Evolutionary conservation across 2,888 invertebrate species (phyloP).

Genomic region (Melangyna quadrimaculata): DNA sequence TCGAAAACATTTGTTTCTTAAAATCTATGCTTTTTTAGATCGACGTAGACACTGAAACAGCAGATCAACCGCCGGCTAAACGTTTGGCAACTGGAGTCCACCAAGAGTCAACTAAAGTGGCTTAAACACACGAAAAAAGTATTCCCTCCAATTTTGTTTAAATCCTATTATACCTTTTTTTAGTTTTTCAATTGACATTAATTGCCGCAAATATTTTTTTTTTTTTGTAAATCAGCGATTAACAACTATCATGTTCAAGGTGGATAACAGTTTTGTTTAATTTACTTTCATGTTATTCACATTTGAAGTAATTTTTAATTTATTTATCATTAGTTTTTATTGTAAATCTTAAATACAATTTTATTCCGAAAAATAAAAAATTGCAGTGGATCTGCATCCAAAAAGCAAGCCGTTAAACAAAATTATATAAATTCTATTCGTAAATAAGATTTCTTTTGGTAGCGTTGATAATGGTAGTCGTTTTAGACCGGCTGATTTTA

Average conservation of each 20-base stretch:
- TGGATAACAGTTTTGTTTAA: slow-evolving; percentile 31
- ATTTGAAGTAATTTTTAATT: slow-evolving; percentile 41
- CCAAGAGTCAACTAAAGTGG: slow-evolving; percentile 49
- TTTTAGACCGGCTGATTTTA: background rate
- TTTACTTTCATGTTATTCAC: slow-evolving; percentile 10
- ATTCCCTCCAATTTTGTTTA: slow-evolving; percentile 60
- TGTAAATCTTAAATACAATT: slow-evolving; percentile 37
- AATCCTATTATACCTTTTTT: background rate
- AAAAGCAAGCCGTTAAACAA: background rate
- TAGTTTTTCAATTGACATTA: slow-evolving; percentile 10
- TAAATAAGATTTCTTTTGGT: background rate
- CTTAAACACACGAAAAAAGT: slow-evolving; percentile 22
- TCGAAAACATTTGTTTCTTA: background rate
- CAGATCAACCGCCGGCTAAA: slow-evolving; percentile 74
- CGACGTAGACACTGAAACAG: slow-evolving; percentile 75
- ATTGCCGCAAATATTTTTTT: background rate
- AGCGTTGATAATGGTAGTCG: background rate
- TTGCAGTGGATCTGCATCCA: slow-evolving; percentile 62
- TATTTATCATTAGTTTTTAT: slow-evolving; percentile 56
- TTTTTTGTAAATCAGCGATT: background rate
- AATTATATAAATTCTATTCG: background rate
- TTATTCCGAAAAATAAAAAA: slow-evolving; percentile 22
- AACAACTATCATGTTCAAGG: background rate
- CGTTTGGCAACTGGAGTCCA: slow-evolving; percentile 53
- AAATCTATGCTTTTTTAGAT: slow-evolving; percentile 70